Evolutionary conservation across 1,140 invertebrate genomes (phyloP).

Genomic region (Diuraphis noxia): DNA sequence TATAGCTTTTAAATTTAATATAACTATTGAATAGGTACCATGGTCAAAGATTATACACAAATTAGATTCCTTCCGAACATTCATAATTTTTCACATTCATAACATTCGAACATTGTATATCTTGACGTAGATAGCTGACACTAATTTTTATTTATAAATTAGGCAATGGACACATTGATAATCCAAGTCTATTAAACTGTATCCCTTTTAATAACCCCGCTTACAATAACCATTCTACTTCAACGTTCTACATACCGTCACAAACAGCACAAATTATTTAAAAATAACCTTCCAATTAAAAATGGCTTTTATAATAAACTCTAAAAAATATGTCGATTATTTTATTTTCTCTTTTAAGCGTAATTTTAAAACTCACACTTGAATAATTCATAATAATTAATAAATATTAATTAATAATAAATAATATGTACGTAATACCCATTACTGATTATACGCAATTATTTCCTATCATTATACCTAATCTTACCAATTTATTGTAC

Average conservation of each 20-base stretch:
- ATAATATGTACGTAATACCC: too few species aligned
- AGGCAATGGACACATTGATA: neutral
- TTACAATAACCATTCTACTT: neutral
- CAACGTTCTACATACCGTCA: too few species aligned
- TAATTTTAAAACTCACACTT: neutral
- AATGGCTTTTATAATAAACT: too few species aligned
- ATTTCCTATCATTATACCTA: neutral
- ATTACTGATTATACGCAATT: neutral
- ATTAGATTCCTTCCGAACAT: neutral
- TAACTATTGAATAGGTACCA: neutral
- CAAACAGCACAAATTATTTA: too few species aligned
- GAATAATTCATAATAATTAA: too few species aligned
- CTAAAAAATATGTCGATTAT: neutral
- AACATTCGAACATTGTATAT: too few species aligned
- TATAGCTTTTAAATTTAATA: too few species aligned
- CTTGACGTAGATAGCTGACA: too few species aligned
- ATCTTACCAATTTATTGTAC: neutral
- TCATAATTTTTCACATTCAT: too few species aligned
- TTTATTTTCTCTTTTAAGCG: neutral
- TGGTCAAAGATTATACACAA: neutral
- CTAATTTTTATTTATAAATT: neutral
- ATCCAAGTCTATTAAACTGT: neutral
- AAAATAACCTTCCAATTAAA: too few species aligned
- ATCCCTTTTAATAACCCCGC: neutral
- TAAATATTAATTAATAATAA: too few species aligned